Evolutionary conservation across 1,140 invertebrate genomes (phyloP).

Genomic region (Saxidomus purpurata): DNA sequence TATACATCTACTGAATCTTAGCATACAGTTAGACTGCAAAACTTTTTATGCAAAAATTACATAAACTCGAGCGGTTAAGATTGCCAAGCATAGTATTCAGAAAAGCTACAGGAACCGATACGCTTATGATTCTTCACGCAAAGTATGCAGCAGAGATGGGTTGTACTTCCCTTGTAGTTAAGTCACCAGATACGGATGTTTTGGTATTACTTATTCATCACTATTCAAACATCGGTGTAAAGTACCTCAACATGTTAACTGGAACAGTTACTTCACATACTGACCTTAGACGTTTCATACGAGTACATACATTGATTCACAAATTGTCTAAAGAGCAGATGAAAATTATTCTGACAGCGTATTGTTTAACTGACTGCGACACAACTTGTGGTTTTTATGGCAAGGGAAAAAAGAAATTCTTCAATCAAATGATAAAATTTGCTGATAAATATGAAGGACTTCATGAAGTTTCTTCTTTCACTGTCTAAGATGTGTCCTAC

Average conservation of each 20-base stretch:
- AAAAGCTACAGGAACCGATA: constrained; percentile 19
- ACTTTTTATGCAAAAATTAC: too few relatives aligned
- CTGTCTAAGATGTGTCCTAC: neutral
- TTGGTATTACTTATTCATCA: neutral
- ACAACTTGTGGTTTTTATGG: constrained; percentile 36
- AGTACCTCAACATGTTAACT: neutral
- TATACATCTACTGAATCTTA: too few relatives aligned
- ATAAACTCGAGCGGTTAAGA: too few relatives aligned
- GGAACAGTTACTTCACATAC: neutral
- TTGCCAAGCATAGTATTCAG: too few relatives aligned
- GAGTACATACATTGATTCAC: neutral
- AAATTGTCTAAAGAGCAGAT: constrained; percentile 3
- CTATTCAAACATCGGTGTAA: too few relatives aligned
- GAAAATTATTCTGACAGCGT: constrained; percentile 39
- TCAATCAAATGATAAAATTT: too few relatives aligned
- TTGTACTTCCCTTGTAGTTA: neutral
- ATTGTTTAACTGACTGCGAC: constrained; percentile 45
- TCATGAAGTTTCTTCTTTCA: constrained; percentile 12
- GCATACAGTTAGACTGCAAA: too few relatives aligned
- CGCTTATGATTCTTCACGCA: constrained; percentile 33
- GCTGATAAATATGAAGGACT: too few relatives aligned
- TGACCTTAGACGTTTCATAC: constrained; percentile 21
- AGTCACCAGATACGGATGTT: neutral
- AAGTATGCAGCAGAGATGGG: constrained; percentile 9
- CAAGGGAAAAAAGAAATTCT: too few relatives aligned